A percentile compares a stretch with the other conserved stretches of the same genome.
Evolutionary conservation across 2,888 invertebrate genomes (phyloP).

Genomic region (Fragum sueziense): DNA sequence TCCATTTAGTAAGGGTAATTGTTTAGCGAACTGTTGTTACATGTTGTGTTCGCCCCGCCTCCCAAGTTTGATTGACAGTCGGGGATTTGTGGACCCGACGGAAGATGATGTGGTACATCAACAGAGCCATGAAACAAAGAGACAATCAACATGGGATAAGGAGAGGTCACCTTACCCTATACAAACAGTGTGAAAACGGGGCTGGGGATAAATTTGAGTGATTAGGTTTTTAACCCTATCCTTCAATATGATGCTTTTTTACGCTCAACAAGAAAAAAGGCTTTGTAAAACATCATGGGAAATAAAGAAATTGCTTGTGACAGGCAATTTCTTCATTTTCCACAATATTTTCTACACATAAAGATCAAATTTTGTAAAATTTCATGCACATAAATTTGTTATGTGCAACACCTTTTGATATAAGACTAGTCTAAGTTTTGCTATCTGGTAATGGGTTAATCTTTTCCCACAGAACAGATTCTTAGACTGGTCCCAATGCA

Average conservation of each 20-base stretch:
- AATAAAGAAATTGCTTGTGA: background rate
- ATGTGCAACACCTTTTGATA: background rate
- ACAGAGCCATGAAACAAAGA: slow-evolving; percentile 3
- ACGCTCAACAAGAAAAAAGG: background rate
- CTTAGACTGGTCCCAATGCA: too few species aligned
- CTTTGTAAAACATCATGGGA: background rate
- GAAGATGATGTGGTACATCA: slow-evolving; percentile 37
- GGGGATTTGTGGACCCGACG: slow-evolving; percentile 53
- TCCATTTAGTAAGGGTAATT: slow-evolving; percentile 58
- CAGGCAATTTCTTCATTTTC: background rate
- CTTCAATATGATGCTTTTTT: background rate
- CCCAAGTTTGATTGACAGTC: slow-evolving; percentile 55
- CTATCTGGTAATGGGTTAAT: too few species aligned
- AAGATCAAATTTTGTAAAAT: too few species aligned
- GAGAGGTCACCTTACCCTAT: slow-evolving; percentile 5
- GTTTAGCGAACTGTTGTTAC: slow-evolving; percentile 49
- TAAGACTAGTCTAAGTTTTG: too few species aligned
- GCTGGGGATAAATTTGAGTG: too few species aligned
- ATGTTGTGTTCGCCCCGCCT: slow-evolving; percentile 51
- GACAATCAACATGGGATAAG: slow-evolving; percentile 1
- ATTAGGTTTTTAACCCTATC: background rate
- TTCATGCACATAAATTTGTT: background rate
- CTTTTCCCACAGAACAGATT: too few species aligned
- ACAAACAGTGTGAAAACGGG: background rate
- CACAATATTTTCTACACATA: background rate